A percentile compares a stretch with the other conserved stretches of the same genome.
Conservation (phyloP, 2,113 vertebrate species). For the Ptyas mucosa region DNA sequence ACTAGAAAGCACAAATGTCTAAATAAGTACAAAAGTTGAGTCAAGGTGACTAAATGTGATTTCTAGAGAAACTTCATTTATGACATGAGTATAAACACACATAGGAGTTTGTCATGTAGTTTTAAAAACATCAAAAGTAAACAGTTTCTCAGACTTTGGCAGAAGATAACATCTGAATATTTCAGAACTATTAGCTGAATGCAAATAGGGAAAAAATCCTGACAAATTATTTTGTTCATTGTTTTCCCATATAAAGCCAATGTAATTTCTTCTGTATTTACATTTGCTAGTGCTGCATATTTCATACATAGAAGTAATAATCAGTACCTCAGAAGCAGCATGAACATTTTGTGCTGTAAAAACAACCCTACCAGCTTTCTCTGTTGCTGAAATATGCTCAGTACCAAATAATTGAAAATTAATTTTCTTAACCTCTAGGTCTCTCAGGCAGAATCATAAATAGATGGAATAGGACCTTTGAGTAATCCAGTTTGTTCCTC, state of each 20-base stretch:
- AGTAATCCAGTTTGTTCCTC: background rate
- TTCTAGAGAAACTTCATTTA: background rate
- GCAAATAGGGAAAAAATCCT: background rate
- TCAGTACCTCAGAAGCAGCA: too few species aligned
- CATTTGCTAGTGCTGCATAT: background rate
- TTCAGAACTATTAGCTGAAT: background rate
- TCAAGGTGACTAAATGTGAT: background rate
- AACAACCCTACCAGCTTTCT: background rate
- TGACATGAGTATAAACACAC: background rate
- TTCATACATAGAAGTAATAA: background rate
- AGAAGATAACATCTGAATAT: background rate
- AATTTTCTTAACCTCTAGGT: background rate
- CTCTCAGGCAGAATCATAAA: background rate
- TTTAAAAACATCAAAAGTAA: background rate
- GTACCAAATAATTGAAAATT: background rate
- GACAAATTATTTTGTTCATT: background rate
- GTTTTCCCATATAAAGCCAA: background rate
- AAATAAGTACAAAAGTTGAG: background rate
- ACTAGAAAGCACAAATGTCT: background rate
- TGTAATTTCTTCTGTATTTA: background rate
- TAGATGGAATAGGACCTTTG: background rate
- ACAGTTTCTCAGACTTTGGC: background rate
- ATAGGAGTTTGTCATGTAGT: background rate
- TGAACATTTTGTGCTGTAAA: background rate
- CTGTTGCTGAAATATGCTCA: background rate